Percentiles rank a stretch among this genome's conserved stretches.
phyloP scores from a whole-genome alignment of 2,888 invertebrate species.

The Ochropleura plecta region DNA sequence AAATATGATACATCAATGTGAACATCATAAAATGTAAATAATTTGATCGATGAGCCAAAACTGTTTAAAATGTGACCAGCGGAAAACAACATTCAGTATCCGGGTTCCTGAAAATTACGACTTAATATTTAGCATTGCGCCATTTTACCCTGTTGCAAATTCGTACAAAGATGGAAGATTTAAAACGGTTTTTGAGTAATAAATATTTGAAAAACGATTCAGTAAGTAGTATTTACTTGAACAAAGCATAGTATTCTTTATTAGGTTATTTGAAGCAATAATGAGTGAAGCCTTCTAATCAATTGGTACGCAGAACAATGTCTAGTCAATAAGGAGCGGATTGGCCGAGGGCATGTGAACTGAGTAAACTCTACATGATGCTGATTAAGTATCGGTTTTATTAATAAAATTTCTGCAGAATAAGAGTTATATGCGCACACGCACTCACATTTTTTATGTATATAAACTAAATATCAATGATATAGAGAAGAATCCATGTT shows the following conservation, averaged over 20 bases:
- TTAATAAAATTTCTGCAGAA: conserved; percentile 40
- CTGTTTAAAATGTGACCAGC: neutral
- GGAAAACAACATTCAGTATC: neutral
- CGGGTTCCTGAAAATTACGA: neutral
- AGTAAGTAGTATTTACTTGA: neutral
- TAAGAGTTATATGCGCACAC: conserved; percentile 1
- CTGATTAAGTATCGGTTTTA: conserved; percentile 41
- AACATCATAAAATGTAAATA: conserved; percentile 24
- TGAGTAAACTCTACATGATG: conserved; percentile 15
- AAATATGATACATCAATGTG: conserved; percentile 21
- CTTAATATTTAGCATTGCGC: neutral
- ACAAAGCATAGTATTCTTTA: neutral
- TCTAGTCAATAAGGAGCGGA: conserved; percentile 36
- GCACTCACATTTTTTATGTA: neutral
- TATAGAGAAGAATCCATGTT: neutral
- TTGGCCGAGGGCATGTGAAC: conserved; percentile 55
- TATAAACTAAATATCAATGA: conserved; percentile 1
- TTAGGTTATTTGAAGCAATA: conserved; percentile 3
- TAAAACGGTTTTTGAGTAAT: neutral
- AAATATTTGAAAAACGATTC: neutral
- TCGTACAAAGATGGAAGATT: neutral
- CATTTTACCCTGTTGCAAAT: conserved; percentile 17
- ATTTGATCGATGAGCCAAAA: conserved; percentile 23
- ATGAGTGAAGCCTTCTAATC: conserved; percentile 40
- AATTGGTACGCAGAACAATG: conserved; percentile 31